Evolutionary conservation across 2,797 vertebrate species (phyloP).

Genomic region (Semotilus atromaculatus): DNA sequence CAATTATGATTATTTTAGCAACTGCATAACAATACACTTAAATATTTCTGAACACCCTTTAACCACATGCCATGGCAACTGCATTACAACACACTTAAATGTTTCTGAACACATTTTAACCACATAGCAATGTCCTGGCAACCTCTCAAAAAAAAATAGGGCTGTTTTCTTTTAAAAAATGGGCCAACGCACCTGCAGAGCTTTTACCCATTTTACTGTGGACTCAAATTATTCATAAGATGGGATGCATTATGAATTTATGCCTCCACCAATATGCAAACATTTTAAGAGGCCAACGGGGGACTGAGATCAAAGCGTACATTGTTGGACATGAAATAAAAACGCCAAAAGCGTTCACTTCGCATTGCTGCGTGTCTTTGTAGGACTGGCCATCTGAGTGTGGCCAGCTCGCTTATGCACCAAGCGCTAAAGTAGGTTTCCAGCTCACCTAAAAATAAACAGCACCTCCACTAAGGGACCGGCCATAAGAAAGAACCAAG

Average conservation of each 20-base stretch:
- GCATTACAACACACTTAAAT: not conserved
- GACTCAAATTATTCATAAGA: not conserved
- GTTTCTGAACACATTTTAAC: not conserved
- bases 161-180: not conserved
- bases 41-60: not conserved
- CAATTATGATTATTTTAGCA: not conserved
- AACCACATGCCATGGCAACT: no score
- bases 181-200: conserved; percentile 6
- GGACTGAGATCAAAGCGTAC: not conserved
- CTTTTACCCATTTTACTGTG: not conserved
- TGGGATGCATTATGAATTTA: not conserved
- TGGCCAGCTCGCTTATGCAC: conserved; percentile 66
- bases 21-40: not conserved
- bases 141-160: not conserved
- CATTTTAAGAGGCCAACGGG: conserved; percentile 1
- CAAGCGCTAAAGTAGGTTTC: conserved; percentile 82
- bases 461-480: conserved; percentile 67
- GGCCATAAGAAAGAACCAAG: conserved; percentile 65
- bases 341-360: conserved; percentile 12
- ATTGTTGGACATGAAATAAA: conserved; percentile 22
- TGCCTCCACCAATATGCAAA: conserved; percentile 28
- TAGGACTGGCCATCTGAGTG: conserved; percentile 52
- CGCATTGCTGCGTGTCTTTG: conserved; percentile 29
- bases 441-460: conserved; percentile 86
- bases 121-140: not conserved